These are phyloP conservation scores for Drosophila ogumai DNA, from an alignment of 1,140 invertebrate genomes.

Conservation along the genomic window DNA sequence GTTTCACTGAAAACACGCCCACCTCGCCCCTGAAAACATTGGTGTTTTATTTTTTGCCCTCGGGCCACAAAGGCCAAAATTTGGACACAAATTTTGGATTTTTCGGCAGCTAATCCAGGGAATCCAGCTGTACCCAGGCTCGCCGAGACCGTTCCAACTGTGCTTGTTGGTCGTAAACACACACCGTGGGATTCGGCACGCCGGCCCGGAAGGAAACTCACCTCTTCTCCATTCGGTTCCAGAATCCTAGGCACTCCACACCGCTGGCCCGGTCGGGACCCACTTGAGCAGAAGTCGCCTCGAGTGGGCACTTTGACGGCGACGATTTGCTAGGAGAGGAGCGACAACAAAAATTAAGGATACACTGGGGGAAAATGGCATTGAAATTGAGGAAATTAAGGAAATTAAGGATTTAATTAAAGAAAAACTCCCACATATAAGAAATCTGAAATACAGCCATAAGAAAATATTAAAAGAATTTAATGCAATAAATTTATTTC, in stretches of 20 bases:
- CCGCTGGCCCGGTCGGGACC: conserved; percentile 38
- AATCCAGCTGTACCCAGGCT: conserved; percentile 24
- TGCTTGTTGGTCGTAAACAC: conserved; percentile 82
- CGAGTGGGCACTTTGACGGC: conserved; percentile 74
- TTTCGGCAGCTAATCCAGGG: conserved; percentile 65
- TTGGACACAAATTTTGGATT: conserved; percentile 58
- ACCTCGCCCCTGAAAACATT: conserved; percentile 18
- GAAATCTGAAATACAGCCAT: no score
- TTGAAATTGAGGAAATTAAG: no score
- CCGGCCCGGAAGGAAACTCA: conserved; percentile 35
- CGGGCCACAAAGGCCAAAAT: conserved; percentile 46
- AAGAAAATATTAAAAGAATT: no score
- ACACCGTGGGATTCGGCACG: conserved; percentile 79
- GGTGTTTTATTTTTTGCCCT: conserved; percentile 40
- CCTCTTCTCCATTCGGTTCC: conserved; percentile 20
- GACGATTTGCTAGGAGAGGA: conserved; percentile 69
- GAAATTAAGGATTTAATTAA: no score
- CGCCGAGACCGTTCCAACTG: conserved; percentile 61
- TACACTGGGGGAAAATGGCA: conserved; percentile 10
- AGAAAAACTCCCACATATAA: no score
- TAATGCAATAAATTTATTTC: no score
- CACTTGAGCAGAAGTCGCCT: conserved; percentile 70
- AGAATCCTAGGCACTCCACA: conserved; percentile 14
- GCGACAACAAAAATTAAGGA: conserved; percentile 79
- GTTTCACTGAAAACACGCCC: conserved; percentile 49